These are phyloP conservation scores for Brienomyrus longianalis DNA, from an alignment of 2,113 vertebrate species.

Conservation along the genomic window DNA sequence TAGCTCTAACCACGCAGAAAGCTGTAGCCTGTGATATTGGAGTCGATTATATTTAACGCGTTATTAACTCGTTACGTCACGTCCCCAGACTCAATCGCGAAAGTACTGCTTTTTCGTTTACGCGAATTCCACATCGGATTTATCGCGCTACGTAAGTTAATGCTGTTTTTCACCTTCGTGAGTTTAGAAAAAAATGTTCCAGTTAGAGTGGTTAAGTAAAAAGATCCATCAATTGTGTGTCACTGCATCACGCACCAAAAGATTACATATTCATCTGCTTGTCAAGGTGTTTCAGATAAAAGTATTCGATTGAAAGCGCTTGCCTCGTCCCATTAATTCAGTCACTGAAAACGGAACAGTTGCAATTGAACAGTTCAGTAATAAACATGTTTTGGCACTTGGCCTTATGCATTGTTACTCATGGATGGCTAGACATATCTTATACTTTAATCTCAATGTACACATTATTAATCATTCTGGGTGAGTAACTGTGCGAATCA, in stretches of 20 bases:
- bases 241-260: neutral
- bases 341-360: neutral
- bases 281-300: neutral
- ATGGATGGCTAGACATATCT: neutral
- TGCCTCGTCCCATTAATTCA: neutral
- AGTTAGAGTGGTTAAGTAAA: neutral
- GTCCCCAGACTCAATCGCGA: neutral
- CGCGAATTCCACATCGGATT: slow-evolving; percentile 6
- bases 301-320: neutral
- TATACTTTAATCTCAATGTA: neutral
- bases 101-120: slow-evolving; percentile 6
- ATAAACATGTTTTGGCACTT: neutral
- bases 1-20: neutral
- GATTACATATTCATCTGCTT: neutral
- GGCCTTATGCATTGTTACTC: neutral
- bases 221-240: neutral
- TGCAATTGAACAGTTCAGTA: neutral
- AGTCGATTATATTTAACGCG: slow-evolving; percentile 18
- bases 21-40: slow-evolving; percentile 1
- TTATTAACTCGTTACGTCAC: slow-evolving; percentile 2
- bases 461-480: neutral
- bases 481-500: neutral
- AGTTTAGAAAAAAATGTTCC: neutral
- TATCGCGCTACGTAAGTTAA: neutral
- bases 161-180: neutral